Conservation (phyloP, 64 coral and sea anemone genomes). For the Pachyseris speciosa region DNA sequence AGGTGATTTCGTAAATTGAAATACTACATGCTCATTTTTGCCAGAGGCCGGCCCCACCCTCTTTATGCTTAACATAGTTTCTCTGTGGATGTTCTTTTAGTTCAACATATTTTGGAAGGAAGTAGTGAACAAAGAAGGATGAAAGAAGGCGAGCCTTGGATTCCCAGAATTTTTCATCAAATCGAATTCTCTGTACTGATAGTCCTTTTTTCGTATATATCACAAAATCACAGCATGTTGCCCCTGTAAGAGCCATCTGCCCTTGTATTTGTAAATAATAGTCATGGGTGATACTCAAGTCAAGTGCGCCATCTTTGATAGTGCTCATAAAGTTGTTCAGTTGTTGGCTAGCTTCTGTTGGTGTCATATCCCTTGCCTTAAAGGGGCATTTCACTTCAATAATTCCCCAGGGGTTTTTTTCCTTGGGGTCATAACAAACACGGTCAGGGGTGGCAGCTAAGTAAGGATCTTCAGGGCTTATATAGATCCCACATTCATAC, state of each 20-base stretch:
- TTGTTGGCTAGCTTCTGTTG: slow-evolving; percentile 30
- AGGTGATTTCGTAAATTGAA: too few relatives aligned
- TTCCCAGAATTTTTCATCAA: slow-evolving; percentile 66
- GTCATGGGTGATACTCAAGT: background rate
- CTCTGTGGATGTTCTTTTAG: background rate
- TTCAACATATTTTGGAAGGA: slow-evolving; percentile 29
- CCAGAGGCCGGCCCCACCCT: too few relatives aligned
- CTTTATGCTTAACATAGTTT: too few relatives aligned
- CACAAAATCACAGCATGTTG: slow-evolving; percentile 37
- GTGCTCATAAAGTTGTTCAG: slow-evolving; percentile 63
- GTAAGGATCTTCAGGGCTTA: slow-evolving; percentile 40
- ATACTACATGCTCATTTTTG: too few relatives aligned
- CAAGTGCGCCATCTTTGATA: slow-evolving; percentile 28
- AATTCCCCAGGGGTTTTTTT: slow-evolving; percentile 16
- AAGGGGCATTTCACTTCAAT: slow-evolving; percentile 54
- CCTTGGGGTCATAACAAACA: slow-evolving; percentile 39
- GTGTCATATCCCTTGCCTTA: slow-evolving; percentile 29
- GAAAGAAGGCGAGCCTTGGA: slow-evolving; percentile 21
- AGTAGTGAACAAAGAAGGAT: slow-evolving; percentile 38
- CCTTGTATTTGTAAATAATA: slow-evolving; percentile 62
- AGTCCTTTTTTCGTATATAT: slow-evolving; percentile 41
- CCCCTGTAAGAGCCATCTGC: slow-evolving; percentile 69
- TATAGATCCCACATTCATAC: slow-evolving; percentile 64
- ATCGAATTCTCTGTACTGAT: slow-evolving; percentile 58
- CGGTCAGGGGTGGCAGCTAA: slow-evolving; percentile 40